A percentile compares a stretch with the other conserved stretches of the same genome.
Conservation (phyloP, 2,888 invertebrate species). For the Seira sanloemensis region DNA sequence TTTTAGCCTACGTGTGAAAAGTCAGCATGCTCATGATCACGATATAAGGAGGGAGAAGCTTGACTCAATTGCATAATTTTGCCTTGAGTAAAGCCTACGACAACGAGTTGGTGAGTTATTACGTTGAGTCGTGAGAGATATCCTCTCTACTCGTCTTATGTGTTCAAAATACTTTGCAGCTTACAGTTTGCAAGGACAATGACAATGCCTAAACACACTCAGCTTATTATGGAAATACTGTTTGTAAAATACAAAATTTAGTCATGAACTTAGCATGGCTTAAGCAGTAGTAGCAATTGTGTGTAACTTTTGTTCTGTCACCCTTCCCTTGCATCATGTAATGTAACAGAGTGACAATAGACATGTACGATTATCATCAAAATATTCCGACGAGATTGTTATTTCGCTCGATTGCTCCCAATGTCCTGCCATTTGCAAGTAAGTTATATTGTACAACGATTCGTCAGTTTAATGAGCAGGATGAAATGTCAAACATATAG, state of each 20-base stretch:
- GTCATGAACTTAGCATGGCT: not conserved
- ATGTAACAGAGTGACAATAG: no score
- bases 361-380: not conserved
- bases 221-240: not conserved
- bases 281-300: no score
- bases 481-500: not conserved
- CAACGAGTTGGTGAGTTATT: conserved; percentile 2
- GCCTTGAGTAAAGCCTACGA: conserved; percentile 40
- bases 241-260: not conserved
- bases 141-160: not conserved
- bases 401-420: conserved; percentile 2
- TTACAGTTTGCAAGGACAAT: conserved; percentile 8
- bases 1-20: conserved; percentile 36
- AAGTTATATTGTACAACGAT: not conserved
- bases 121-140: not conserved
- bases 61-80: conserved; percentile 40
- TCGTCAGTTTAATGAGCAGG: conserved; percentile 2
- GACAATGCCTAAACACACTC: no score
- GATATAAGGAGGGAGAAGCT: conserved; percentile 8
- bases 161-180: not conserved
- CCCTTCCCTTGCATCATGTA: no score
- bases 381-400: not conserved
- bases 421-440: not conserved
- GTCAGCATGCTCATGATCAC: not conserved
- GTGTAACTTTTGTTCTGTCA: no score